A percentile compares a stretch with the other conserved stretches of the same genome.
Evolutionary conservation across 2,888 invertebrate genomes (phyloP).

Genomic region (Frankliniella intonsa): DNA sequence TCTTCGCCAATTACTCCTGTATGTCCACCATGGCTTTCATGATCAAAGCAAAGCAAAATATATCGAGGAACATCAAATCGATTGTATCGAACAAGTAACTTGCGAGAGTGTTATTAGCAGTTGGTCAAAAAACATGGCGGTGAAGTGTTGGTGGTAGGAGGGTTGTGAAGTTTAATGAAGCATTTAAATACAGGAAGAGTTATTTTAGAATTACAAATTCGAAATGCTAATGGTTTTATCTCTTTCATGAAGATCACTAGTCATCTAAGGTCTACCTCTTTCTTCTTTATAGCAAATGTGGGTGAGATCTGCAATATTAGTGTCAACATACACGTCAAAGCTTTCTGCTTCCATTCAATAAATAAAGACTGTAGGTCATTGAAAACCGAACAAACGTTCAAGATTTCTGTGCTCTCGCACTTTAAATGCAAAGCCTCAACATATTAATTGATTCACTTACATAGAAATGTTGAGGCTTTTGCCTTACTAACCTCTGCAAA

Average conservation of each 20-base stretch:
- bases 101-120: background rate
- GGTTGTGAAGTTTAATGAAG: background rate
- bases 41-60: conserved; percentile 11
- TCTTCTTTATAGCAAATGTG: no score
- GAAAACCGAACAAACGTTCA: no score
- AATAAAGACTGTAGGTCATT: background rate
- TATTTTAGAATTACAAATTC: no score
- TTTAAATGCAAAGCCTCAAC: no score
- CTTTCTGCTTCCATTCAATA: conserved; percentile 6
- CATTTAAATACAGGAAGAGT: background rate
- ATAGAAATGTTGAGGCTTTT: no score
- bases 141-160: background rate
- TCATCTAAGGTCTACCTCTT: no score
- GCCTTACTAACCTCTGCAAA: no score
- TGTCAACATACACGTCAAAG: conserved; percentile 9
- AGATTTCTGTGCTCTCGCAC: no score
- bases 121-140: background rate
- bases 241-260: no score
- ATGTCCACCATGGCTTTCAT: conserved; percentile 19
- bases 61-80: conserved; percentile 8
- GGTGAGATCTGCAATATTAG: background rate
- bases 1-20: background rate
- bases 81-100: background rate
- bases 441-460: no score
- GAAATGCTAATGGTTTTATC: no score